Conservation (phyloP, 2,888 invertebrate genomes). For the Dendrolimus pini region DNA sequence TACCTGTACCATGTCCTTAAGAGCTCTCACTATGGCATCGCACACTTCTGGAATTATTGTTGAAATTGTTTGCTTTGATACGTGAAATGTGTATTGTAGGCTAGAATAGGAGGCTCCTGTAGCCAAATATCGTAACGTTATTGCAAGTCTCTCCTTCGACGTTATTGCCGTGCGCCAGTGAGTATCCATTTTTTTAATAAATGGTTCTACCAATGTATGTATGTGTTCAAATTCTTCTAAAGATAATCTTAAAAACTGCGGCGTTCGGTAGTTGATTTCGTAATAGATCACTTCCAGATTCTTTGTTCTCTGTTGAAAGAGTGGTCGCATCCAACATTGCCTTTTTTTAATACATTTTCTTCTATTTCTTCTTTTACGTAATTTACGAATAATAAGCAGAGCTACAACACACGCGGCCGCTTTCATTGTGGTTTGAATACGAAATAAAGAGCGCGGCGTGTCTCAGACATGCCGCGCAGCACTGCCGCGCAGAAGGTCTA, state of each 20-base stretch:
- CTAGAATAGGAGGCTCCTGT: constrained; percentile 10
- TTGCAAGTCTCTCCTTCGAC: constrained; percentile 9
- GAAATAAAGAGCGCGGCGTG: too few relatives aligned
- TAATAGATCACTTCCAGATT: too few relatives aligned
- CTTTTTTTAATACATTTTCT: too few relatives aligned
- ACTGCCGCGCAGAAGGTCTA: constrained; percentile 10
- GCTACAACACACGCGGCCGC: too few relatives aligned
- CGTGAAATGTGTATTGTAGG: constrained; percentile 7
- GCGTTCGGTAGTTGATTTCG: too few relatives aligned
- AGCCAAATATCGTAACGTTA: constrained; percentile 9
- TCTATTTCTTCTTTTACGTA: too few relatives aligned
- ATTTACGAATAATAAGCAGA: too few relatives aligned
- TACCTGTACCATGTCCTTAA: not conserved
- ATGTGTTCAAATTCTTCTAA: constrained; percentile 14
- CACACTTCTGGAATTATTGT: constrained; percentile 8
- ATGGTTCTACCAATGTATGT: constrained; percentile 14
- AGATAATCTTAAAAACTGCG: constrained; percentile 12
- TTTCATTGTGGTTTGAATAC: too few relatives aligned
- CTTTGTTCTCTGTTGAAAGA: too few relatives aligned
- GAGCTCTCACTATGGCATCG: constrained; percentile 12
- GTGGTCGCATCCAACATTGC: too few relatives aligned
- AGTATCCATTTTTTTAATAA: constrained; percentile 13
- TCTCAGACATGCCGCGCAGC: constrained; percentile 8
- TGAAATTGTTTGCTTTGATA: constrained; percentile 11
- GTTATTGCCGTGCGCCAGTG: constrained; percentile 12